Evolutionary conservation across 2,113 vertebrate species (phyloP).

Genomic region (Crotalus helleri): DNA sequence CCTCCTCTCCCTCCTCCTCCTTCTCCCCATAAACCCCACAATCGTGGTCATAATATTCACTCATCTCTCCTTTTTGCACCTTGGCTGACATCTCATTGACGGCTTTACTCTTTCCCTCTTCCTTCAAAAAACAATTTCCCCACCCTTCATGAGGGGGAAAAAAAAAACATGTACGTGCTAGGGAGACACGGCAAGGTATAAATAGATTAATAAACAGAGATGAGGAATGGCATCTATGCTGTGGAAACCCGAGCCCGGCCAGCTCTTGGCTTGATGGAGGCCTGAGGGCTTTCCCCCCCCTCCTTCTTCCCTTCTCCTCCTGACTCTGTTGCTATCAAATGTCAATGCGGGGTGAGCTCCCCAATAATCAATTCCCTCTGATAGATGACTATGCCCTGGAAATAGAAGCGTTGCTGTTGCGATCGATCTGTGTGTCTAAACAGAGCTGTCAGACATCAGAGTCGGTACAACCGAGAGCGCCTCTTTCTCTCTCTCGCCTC

Average conservation of each 20-base stretch:
- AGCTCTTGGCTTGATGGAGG: slow-evolving; percentile 38
- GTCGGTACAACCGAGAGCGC: neutral
- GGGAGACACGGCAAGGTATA: neutral
- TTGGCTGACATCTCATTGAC: slow-evolving; percentile 14
- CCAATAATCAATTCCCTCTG: slow-evolving; percentile 56
- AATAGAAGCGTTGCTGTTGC: slow-evolving; percentile 46
- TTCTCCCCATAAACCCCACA: too few species aligned
- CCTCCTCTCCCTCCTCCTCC: too few species aligned
- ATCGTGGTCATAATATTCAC: too few species aligned
- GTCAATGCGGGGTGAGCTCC: slow-evolving; percentile 34
- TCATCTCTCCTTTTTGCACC: too few species aligned
- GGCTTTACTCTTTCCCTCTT: neutral
- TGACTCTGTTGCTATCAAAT: slow-evolving; percentile 44
- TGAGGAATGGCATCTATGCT: slow-evolving; percentile 16
- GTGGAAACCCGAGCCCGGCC: slow-evolving; percentile 9
- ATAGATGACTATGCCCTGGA: slow-evolving; percentile 46
- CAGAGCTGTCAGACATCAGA: slow-evolving; percentile 45
- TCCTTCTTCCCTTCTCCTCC: slow-evolving; percentile 25
- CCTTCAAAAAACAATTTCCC: too few species aligned
- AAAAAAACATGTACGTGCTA: neutral
- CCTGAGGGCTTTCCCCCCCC: neutral
- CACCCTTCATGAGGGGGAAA: too few species aligned
- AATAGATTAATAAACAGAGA: neutral
- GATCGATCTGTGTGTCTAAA: slow-evolving; percentile 54
- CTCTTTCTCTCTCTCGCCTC: neutral